Conservation (phyloP, 2,113 vertebrate species). For the Mustelus asterias region DNA sequence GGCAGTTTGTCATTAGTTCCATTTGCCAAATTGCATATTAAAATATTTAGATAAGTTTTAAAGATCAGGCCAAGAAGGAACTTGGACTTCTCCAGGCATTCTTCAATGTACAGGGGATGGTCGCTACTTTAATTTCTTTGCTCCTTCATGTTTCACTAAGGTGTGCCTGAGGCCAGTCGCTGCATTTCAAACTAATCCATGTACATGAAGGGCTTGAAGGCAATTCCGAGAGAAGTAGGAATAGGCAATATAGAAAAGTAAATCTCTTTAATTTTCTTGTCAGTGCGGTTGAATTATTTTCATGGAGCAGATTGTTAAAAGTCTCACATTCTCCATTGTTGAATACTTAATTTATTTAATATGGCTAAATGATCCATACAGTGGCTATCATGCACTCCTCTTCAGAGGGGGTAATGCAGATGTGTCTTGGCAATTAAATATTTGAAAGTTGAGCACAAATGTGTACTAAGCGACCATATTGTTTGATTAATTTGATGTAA, state of each 20-base stretch:
- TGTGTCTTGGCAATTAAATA: background rate
- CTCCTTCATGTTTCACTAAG: background rate
- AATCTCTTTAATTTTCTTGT: background rate
- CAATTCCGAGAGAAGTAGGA: background rate
- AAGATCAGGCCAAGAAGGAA: background rate
- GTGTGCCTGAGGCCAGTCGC: background rate
- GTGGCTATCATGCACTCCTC: background rate
- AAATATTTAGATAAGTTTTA: background rate
- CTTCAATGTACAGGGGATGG: background rate
- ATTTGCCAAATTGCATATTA: background rate
- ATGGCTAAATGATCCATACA: background rate
- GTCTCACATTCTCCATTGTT: background rate
- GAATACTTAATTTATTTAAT: background rate
- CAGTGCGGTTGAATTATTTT: background rate
- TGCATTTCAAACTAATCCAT: background rate
- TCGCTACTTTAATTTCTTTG: background rate
- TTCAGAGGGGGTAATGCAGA: background rate
- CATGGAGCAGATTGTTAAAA: background rate
- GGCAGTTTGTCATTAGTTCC: background rate
- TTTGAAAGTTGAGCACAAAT: background rate
- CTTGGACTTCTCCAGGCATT: background rate
- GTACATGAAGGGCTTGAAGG: background rate
- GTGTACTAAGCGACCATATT: background rate
- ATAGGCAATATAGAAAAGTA: background rate
- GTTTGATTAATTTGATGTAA: background rate